Conservation (phyloP, 2,113 vertebrate genomes). For the Neofelis nebulosa region DNA sequence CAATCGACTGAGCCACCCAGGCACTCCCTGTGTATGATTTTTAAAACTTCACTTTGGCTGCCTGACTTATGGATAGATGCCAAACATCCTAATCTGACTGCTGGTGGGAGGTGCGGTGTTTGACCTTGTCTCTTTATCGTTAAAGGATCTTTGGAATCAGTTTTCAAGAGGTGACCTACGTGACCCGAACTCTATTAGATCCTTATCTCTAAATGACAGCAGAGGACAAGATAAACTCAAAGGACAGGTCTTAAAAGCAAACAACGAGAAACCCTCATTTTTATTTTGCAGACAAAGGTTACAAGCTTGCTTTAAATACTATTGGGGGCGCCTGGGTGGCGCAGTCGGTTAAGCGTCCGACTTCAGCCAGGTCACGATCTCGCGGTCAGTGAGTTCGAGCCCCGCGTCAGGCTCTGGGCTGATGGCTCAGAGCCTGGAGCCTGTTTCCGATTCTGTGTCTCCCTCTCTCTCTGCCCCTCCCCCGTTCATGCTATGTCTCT, state of each 20-base stretch:
- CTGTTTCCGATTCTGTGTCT: too few species aligned
- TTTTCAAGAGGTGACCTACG: constrained; percentile 23
- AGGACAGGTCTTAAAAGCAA: constrained; percentile 1
- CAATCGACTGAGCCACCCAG: too few species aligned
- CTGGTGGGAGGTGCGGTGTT: neutral
- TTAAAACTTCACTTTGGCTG: neutral
- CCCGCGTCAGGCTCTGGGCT: too few species aligned
- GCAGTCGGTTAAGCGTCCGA: too few species aligned
- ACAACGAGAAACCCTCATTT: neutral
- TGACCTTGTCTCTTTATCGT: neutral
- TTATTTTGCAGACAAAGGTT: neutral
- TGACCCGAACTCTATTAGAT: neutral
- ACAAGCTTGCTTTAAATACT: neutral
- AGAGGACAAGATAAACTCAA: neutral
- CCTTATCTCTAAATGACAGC: constrained; percentile 15
- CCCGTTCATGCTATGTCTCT: too few species aligned
- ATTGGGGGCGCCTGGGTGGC: too few species aligned
- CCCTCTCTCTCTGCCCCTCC: too few species aligned
- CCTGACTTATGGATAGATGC: neutral
- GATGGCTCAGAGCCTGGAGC: too few species aligned
- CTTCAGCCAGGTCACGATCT: too few species aligned
- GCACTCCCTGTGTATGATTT: neutral
- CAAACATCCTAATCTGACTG: neutral
- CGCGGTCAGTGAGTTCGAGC: too few species aligned
- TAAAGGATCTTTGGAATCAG: neutral